Percentiles rank a stretch among this genome's conserved stretches.
These are phyloP conservation scores for Otolemur crassicaudatus DNA, from an alignment of 2,797 vertebrate species.

Conservation along the genomic window DNA sequence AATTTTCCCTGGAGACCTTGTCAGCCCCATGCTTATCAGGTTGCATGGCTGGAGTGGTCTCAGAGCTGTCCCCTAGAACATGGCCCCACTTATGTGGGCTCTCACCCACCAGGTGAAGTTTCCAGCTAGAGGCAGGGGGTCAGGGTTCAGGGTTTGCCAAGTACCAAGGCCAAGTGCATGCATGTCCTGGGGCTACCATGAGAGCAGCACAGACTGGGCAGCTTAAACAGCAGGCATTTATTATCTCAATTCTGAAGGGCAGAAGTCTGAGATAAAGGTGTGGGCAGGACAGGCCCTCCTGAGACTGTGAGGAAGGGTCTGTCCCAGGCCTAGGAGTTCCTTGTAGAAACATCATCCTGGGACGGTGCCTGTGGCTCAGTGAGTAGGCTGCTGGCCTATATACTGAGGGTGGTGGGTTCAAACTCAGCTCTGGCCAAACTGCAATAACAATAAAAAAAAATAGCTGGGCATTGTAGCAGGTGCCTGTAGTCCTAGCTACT, in stretches of 20 bases:
- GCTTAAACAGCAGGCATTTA: background rate
- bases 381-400: no score
- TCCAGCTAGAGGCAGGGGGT: background rate
- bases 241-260: background rate
- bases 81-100: background rate
- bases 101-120: rapidly evolving
- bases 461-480: no score
- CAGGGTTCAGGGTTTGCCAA: background rate
- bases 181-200: background rate
- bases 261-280: background rate
- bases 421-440: no score
- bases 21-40: background rate
- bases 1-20: background rate
- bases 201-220: no score
- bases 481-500: no score
- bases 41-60: background rate
- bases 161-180: background rate
- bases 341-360: no score
- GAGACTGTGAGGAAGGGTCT: background rate
- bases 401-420: no score
- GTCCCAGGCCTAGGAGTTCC: background rate
- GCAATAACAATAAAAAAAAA: no score
- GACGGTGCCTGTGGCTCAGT: no score
- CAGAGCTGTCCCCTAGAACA: background rate
- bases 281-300: background rate